A percentile compares a stretch with the other conserved stretches of the same genome.
Evolutionary conservation across 1,140 invertebrate genomes (phyloP).

Genomic region (Zaprionus camerounensis): DNA sequence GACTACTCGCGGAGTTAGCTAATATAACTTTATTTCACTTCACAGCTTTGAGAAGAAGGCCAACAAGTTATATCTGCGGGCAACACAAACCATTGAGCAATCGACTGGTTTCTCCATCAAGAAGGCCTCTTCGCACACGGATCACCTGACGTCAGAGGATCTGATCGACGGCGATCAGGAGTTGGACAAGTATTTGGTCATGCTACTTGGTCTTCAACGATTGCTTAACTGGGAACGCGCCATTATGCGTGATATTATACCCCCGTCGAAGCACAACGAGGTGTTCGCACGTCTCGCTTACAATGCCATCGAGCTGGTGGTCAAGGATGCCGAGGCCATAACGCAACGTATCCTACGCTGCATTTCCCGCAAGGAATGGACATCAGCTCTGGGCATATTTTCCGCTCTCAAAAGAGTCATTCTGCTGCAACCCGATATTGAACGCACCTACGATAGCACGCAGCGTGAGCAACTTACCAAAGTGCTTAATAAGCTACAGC

Average conservation of each 20-base stretch:
- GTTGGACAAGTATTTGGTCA: constrained; percentile 94
- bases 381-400: constrained; percentile 92
- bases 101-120: constrained; percentile 88
- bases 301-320: constrained; percentile 93
- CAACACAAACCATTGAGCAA: constrained; percentile 91
- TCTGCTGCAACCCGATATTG: constrained; percentile 93
- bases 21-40: background rate
- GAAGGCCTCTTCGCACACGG: constrained; percentile 83
- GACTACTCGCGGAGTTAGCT: background rate
- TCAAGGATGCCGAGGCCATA: constrained; percentile 88
- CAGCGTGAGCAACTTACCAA: constrained; percentile 90
- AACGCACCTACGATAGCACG: constrained; percentile 90
- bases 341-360: constrained; percentile 91
- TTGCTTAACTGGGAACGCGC: constrained; percentile 94
- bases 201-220: constrained; percentile 93
- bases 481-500: constrained; percentile 90
- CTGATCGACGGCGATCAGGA: constrained; percentile 92
- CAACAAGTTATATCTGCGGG: constrained; percentile 93
- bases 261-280: constrained; percentile 90
- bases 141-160: constrained; percentile 86
- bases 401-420: constrained; percentile 93
- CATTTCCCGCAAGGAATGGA: constrained; percentile 92
- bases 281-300: constrained; percentile 94
- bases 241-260: constrained; percentile 93
- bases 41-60: constrained; percentile 92